phyloP scores from a whole-genome alignment of 2,113 vertebrate species.

The Andinoacara biseriatus region DNA sequence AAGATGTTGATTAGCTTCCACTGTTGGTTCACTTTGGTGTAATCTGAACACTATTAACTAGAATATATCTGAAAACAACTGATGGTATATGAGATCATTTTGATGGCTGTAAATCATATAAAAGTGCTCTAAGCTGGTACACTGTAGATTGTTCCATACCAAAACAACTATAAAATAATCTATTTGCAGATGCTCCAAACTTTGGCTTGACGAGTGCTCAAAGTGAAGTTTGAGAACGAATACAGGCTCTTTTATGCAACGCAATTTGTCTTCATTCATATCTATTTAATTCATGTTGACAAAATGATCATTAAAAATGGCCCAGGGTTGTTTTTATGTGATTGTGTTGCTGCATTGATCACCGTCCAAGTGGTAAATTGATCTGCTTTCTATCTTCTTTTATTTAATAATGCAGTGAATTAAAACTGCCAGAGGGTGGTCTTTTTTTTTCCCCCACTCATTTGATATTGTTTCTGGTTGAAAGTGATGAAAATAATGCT shows the following conservation, averaged over 20 bases:
- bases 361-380: slow-evolving; percentile 60
- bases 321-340: slow-evolving; percentile 43
- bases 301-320: slow-evolving; percentile 55
- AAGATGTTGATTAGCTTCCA: not conserved
- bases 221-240: not conserved
- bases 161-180: not conserved
- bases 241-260: not conserved
- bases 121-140: not conserved
- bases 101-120: not conserved
- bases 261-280: slow-evolving; percentile 44
- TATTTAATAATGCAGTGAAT: slow-evolving; percentile 66
- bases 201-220: not conserved
- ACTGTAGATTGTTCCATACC: not conserved
- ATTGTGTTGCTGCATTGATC: slow-evolving; percentile 59
- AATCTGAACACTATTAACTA: not conserved
- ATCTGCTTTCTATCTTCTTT: slow-evolving; percentile 58
- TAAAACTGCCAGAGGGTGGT: slow-evolving; percentile 48
- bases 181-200: not conserved
- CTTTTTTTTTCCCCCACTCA: not conserved
- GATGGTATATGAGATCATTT: not conserved
- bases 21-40: not conserved
- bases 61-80: not conserved
- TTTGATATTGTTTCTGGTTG: slow-evolving; percentile 31
- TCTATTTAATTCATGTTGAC: slow-evolving; percentile 23
- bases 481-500: slow-evolving; percentile 5